phyloP scores from a whole-genome alignment of 2,888 invertebrate genomes.

The Napeogenes inachia region DNA sequence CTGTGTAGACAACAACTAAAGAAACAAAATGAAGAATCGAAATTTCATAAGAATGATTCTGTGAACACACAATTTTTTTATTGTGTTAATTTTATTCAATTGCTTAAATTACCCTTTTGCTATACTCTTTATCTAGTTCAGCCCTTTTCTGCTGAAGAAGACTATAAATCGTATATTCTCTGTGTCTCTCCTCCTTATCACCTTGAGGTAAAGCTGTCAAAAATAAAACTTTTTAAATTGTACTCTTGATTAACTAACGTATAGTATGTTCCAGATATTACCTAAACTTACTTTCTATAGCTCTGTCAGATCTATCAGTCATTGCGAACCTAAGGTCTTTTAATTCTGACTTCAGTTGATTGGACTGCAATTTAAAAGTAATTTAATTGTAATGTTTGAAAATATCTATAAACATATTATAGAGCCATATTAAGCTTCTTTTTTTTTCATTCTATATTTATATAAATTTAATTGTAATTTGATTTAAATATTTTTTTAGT shows the following conservation, averaged over 20 bases:
- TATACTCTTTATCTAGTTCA: slow-evolving; percentile 42
- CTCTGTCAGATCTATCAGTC: slow-evolving; percentile 48
- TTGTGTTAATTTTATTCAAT: not conserved
- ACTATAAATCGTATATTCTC: slow-evolving; percentile 33
- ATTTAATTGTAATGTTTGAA: too few relatives aligned
- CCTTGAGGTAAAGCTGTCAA: slow-evolving; percentile 38
- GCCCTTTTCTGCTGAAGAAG: slow-evolving; percentile 34
- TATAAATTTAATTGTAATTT: not conserved
- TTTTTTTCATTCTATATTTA: not conserved
- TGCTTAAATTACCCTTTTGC: slow-evolving; percentile 39
- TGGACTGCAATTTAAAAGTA: slow-evolving; percentile 13
- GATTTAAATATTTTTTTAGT: not conserved
- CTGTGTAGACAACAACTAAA: too few relatives aligned
- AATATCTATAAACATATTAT: too few relatives aligned
- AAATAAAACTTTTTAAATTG: not conserved
- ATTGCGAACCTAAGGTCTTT: slow-evolving; percentile 35
- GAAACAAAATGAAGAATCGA: too few relatives aligned
- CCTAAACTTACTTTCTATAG: slow-evolving; percentile 43
- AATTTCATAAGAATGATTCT: too few relatives aligned
- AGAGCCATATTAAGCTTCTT: too few relatives aligned
- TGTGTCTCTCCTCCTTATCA: slow-evolving; percentile 34
- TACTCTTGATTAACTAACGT: too few relatives aligned
- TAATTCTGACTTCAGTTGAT: slow-evolving; percentile 37
- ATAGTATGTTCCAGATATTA: not conserved
- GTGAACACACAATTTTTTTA: too few relatives aligned